phyloP scores from a whole-genome alignment of 2,888 invertebrate genomes.

The Polylopha cassiicola region DNA sequence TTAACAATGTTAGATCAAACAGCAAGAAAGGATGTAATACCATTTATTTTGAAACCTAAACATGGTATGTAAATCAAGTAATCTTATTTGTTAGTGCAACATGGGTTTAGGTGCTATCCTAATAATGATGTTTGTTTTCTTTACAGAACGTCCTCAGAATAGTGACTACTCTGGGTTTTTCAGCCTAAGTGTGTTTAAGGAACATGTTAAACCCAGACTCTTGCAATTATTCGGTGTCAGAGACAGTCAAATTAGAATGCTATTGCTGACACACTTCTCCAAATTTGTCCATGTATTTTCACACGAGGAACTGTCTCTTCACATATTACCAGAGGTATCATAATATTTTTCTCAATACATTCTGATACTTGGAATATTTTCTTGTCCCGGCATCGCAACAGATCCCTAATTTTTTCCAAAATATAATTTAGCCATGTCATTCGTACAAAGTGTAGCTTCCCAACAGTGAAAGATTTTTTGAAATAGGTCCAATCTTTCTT shows the following conservation, averaged over 20 bases:
- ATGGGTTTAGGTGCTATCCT: too few relatives aligned
- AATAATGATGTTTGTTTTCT: too few relatives aligned
- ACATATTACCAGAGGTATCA: conserved; percentile 88
- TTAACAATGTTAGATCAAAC: conserved; percentile 90
- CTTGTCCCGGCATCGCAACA: too few relatives aligned
- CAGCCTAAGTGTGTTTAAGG: conserved; percentile 81
- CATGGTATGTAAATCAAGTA: conserved; percentile 69
- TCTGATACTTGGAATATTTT: too few relatives aligned
- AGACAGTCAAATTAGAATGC: conserved; percentile 86
- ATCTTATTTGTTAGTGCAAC: not conserved
- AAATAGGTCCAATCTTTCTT: too few relatives aligned
- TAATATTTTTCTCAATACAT: conserved; percentile 10
- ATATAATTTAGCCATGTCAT: too few relatives aligned
- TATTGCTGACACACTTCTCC: conserved; percentile 87
- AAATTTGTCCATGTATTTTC: conserved; percentile 86
- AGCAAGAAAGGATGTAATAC: conserved; percentile 84
- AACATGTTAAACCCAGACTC: conserved; percentile 85
- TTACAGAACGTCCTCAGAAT: conserved; percentile 58
- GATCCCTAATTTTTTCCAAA: too few relatives aligned
- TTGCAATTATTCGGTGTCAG: conserved; percentile 89
- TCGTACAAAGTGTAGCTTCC: too few relatives aligned
- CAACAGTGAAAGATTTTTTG: too few relatives aligned
- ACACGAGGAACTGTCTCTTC: conserved; percentile 83
- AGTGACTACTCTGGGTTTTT: conserved; percentile 79
- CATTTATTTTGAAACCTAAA: conserved; percentile 82